Evolutionary conservation across 2,113 vertebrate species (phyloP).

Genomic region (Cacatua alba): DNA sequence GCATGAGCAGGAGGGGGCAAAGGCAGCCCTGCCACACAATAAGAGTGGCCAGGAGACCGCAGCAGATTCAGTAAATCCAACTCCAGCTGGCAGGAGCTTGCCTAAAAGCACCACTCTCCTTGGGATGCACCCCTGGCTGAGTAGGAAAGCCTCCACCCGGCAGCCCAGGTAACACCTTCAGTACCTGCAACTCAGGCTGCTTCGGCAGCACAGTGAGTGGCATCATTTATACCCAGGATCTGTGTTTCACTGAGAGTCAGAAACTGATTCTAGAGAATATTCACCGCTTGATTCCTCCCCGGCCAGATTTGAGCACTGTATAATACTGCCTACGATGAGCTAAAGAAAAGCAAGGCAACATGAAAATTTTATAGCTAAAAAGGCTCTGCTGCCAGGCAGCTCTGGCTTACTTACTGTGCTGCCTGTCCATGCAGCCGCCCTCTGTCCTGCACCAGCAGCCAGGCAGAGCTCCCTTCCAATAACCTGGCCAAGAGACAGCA

Average conservation of each 20-base stretch:
- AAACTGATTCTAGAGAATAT: neutral
- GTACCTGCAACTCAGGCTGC: neutral
- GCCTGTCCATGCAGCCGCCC: neutral
- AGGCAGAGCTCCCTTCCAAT: neutral
- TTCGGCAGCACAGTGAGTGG: neutral
- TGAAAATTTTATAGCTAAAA: neutral
- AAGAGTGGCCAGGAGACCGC: neutral
- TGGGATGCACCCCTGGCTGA: neutral
- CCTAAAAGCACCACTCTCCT: neutral
- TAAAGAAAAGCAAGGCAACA: neutral
- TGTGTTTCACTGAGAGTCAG: neutral
- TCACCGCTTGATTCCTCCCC: neutral
- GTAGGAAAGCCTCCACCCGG: neutral
- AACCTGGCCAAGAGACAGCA: neutral
- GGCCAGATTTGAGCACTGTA: neutral
- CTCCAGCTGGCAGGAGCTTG: neutral
- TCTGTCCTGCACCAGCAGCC: neutral
- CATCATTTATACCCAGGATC: fast-evolving
- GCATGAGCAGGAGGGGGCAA: fast-evolving
- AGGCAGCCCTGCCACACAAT: neutral
- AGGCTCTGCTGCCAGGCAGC: neutral
- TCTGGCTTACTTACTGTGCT: neutral
- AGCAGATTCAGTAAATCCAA: neutral
- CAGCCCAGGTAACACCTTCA: neutral
- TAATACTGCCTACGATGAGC: neutral